Conservation (phyloP, 2,113 vertebrate species). For the Antigone vipio region DNA sequence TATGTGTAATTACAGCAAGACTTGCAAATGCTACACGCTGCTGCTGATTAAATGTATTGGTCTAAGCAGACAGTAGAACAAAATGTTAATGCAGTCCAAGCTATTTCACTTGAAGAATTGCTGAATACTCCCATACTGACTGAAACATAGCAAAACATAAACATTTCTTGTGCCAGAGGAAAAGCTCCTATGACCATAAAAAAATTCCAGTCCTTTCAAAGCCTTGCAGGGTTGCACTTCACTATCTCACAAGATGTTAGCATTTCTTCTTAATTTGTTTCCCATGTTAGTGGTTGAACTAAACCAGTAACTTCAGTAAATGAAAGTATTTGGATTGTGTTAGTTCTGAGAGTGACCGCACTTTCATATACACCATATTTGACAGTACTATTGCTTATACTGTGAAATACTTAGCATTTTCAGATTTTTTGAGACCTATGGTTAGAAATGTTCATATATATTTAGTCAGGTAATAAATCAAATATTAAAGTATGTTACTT, state of each 20-base stretch:
- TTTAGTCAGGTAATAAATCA: constrained; percentile 9
- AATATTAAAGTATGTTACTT: constrained; percentile 2
- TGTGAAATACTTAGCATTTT: background rate
- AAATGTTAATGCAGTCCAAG: background rate
- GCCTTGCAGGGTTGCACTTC: background rate
- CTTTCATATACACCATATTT: background rate
- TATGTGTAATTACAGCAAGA: background rate
- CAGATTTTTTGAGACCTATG: background rate
- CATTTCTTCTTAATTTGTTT: background rate
- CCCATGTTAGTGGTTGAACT: background rate
- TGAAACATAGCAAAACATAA: background rate
- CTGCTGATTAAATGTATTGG: background rate
- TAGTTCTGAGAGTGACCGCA: background rate
- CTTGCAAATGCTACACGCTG: background rate
- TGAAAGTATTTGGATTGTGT: background rate
- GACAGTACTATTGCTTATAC: background rate
- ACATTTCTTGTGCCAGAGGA: background rate
- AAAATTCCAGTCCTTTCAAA: background rate
- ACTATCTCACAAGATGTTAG: background rate
- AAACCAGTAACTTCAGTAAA: background rate
- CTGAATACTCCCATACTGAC: background rate
- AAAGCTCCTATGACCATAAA: background rate
- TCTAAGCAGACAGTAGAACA: background rate
- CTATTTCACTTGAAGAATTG: background rate
- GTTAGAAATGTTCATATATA: background rate